These are phyloP conservation scores for Melanaphis sacchari DNA, from an alignment of 1,140 invertebrate species.

Conservation along the genomic window DNA sequence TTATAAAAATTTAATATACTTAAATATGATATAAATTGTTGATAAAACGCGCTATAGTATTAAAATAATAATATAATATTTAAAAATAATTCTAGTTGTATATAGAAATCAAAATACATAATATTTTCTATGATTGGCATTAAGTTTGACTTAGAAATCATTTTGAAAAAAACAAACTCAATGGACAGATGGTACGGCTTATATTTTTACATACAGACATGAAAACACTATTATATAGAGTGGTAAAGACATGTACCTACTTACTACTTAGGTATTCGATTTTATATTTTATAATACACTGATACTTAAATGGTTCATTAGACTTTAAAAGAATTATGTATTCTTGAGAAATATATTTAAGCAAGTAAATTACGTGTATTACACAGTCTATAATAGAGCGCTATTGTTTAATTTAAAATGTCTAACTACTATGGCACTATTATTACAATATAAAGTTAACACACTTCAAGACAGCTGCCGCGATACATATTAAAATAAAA, in stretches of 20 bases:
- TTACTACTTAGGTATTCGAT: not conserved
- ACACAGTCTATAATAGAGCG: not conserved
- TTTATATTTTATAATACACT: not conserved
- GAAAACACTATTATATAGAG: not conserved
- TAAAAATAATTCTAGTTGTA: not conserved
- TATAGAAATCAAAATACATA: not conserved
- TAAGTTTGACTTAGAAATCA: not conserved
- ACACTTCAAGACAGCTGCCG: not conserved
- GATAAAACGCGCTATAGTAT: not conserved
- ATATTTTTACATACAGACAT: not conserved
- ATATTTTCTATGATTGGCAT: not conserved
- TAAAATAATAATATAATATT: not conserved
- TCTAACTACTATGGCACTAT: not conserved
- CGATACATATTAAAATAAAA: not conserved
- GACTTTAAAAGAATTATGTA: slow-evolving; percentile 7
- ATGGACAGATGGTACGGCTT: slow-evolving; percentile 12
- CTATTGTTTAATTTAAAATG: slow-evolving; percentile 24
- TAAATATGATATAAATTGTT: not conserved
- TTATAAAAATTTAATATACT: not conserved
- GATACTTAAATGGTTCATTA: slow-evolving; percentile 44
- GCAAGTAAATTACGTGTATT: slow-evolving; percentile 25
- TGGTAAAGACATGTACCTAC: not conserved
- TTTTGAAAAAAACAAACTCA: not conserved
- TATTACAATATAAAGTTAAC: not conserved
- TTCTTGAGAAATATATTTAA: slow-evolving; percentile 24